These are phyloP conservation scores for Empidonax alnorum DNA, from an alignment of 2,113 vertebrate species.

Conservation along the genomic window DNA sequence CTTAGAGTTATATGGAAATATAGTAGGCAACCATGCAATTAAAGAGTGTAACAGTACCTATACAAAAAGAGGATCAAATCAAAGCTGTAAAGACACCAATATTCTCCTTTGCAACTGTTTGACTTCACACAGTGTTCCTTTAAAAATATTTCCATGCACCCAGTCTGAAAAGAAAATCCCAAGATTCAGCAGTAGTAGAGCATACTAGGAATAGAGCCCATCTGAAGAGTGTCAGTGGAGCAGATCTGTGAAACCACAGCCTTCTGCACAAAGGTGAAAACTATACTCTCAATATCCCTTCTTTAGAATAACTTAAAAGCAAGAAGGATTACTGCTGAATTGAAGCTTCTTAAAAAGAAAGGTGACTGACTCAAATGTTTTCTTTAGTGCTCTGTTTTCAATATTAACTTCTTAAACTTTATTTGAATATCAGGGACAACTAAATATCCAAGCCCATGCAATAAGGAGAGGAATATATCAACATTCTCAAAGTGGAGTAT, in stretches of 20 bases:
- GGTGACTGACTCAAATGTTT: background rate
- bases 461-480: background rate
- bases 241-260: background rate
- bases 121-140: background rate
- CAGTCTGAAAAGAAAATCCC: background rate
- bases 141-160: background rate
- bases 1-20: background rate
- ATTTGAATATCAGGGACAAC: background rate
- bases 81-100: background rate
- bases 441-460: background rate
- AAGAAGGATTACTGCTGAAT: background rate
- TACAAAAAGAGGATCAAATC: background rate
- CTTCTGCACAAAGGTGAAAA: background rate
- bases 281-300: background rate
- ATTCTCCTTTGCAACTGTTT: background rate
- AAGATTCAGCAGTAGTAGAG: background rate
- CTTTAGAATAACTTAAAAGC: background rate
- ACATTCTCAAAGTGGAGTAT: background rate
- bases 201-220: background rate
- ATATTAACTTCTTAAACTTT: background rate
- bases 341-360: background rate
- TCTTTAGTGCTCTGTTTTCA: background rate
- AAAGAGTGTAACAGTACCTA: background rate
- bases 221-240: background rate
- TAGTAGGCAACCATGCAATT: fast-evolving